These are phyloP conservation scores for Danio choprae DNA, from an alignment of 2,797 vertebrate species.

Conservation along the genomic window DNA sequence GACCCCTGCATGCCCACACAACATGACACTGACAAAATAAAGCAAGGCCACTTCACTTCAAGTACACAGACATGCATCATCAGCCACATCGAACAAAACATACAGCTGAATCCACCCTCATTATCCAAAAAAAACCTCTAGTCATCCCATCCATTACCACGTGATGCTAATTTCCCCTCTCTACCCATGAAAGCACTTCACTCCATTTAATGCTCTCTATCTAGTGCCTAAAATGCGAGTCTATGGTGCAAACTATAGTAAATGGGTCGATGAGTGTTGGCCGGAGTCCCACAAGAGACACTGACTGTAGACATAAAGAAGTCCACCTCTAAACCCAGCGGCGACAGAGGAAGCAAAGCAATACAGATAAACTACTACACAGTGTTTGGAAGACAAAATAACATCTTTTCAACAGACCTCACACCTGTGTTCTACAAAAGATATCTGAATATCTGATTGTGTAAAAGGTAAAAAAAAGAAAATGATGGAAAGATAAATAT, in stretches of 20 bases:
- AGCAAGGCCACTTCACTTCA: conserved; percentile 39
- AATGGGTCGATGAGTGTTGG: conserved; percentile 52
- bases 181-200: conserved; percentile 43
- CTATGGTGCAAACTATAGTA: conserved; percentile 27
- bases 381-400: background rate
- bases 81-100: conserved; percentile 27
- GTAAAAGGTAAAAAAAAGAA: too few species aligned
- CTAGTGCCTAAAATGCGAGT: conserved; percentile 32
- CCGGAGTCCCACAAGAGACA: conserved; percentile 36
- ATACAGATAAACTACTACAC: conserved; percentile 45
- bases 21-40: conserved; percentile 30
- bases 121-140: conserved; percentile 23
- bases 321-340: conserved; percentile 2
- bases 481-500: too few species aligned
- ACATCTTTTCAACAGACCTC: background rate
- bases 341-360: conserved; percentile 35
- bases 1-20: conserved; percentile 19
- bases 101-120: conserved; percentile 4
- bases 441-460: too few species aligned
- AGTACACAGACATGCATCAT: conserved; percentile 32
- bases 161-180: conserved; percentile 35
- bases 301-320: conserved; percentile 31
- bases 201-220: conserved; percentile 33
- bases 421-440: background rate
- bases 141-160: conserved; percentile 26